Percentiles rank a stretch among this genome's conserved stretches.
Conservation (phyloP, 2,113 vertebrate genomes). For the Poeciliopsis occidentalis region DNA sequence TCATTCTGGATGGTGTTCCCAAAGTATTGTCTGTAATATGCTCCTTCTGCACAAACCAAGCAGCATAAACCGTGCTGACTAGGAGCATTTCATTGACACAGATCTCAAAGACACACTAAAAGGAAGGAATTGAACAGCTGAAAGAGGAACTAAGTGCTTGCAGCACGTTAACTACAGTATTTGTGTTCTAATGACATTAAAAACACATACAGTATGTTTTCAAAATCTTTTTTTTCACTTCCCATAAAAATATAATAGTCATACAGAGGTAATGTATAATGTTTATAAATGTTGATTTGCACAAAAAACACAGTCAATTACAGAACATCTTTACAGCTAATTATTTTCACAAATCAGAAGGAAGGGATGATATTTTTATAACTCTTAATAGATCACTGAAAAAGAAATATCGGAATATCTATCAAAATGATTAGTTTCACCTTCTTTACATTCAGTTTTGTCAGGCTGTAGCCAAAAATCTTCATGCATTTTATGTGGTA, state of each 20-base stretch:
- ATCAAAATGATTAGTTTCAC: no score
- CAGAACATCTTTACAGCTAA: no score
- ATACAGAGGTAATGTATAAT: neutral
- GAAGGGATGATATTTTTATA: no score
- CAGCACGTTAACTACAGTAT: constrained; percentile 15
- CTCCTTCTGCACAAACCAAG: constrained; percentile 7
- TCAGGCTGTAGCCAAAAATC: no score
- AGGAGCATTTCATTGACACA: constrained; percentile 12
- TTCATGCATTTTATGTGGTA: no score
- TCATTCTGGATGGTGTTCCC: neutral
- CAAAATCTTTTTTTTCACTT: constrained; percentile 1
- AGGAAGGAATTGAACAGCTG: neutral
- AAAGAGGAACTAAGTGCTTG: constrained; percentile 1
- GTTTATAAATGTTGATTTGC: neutral
- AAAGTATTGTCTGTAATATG: neutral
- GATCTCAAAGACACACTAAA: constrained; percentile 11
- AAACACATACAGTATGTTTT: neutral
- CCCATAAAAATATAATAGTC: no score
- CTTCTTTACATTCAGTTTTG: no score
- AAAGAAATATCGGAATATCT: no score
- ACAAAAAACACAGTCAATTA: no score
- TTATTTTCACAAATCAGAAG: no score
- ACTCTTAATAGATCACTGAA: no score
- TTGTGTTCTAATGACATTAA: constrained; percentile 13
- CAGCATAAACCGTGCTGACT: neutral